Base-by-base conservation (phyloP, 92 coral and sea anemone species). In the Parazoanthus darwini region DNA sequence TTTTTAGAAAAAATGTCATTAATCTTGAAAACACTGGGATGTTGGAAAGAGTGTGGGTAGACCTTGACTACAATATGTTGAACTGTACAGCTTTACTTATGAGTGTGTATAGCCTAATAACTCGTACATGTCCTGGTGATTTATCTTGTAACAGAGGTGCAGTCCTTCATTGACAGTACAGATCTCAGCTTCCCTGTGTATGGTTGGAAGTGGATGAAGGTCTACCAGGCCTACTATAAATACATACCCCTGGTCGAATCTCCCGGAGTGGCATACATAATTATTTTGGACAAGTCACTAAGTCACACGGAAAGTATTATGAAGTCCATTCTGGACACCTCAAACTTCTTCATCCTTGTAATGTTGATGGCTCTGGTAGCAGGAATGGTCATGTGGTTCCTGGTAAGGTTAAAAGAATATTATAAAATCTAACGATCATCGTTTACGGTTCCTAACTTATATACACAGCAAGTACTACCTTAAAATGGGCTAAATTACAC, bases 161-260 rank as follows among this genome's bases (percentile, higher is more conserved):
- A 72, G 78, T 86, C 74, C 70, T 50, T 77, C 33, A 73, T 72
- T n/a, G 46, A 58, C n/a, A 63, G 42, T 23, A 74, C 85, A 35
- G 92, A 92, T 46, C 92, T 92, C 25, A 94, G 98, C 74, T 95
- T 95, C 83, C 98, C 98, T 3, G 92, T 95, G 50, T 94, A 93
- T 80, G 98, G 98, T 10, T 95, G 92, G 92, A 89, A 92, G 68
- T 94, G 96, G 90, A 96, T 93, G 80, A 89, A 88, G 11, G 71
- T 59, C 18, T 95, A 93, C 77, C 80, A 89, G 71, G 91, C 85
- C 7, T 59, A 89, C 43, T 91, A 93, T 48, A 86, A 92, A 26
- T 93, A 89, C 54, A 93, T 93, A 10, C 96, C 96, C 5, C 85
- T 93, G 68, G 89, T 95, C 2, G 95, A 95, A 54, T 91, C 94